phyloP scores from a whole-genome alignment of 1,140 invertebrate genomes.

The Diabrotica virgifera region DNA sequence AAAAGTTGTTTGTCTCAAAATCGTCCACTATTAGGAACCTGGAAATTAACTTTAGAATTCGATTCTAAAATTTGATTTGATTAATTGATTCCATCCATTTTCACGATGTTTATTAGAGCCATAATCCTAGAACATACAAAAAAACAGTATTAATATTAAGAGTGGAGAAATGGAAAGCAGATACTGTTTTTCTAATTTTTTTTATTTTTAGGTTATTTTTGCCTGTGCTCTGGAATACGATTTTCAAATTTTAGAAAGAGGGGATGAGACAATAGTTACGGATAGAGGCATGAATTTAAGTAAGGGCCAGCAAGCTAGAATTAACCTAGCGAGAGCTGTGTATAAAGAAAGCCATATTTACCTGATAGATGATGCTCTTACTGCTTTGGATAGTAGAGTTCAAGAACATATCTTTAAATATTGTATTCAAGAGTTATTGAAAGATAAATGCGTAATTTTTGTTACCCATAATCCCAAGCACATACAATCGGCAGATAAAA shows the following conservation, averaged over 20 bases:
- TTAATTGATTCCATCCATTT: too few species aligned
- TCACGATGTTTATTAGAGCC: too few species aligned
- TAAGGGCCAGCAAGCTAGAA: conserved; percentile 86
- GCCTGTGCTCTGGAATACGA: conserved; percentile 36
- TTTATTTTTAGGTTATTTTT: conserved; percentile 15
- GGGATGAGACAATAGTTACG: conserved; percentile 79
- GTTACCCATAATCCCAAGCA: conserved; percentile 69
- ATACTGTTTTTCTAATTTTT: too few species aligned
- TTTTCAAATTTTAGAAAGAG: conserved; percentile 40
- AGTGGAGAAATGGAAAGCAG: too few species aligned
- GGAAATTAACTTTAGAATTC: too few species aligned
- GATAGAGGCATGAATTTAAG: conserved; percentile 76
- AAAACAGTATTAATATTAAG: too few species aligned
- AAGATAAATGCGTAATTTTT: conserved; percentile 66
- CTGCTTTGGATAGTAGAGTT: conserved; percentile 79
- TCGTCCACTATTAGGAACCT: too few species aligned
- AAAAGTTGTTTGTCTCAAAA: too few species aligned
- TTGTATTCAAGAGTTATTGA: conserved; percentile 66
- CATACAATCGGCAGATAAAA: conserved; percentile 30
- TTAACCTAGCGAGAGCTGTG: conserved; percentile 83
- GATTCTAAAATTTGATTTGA: too few species aligned
- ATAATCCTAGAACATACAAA: too few species aligned
- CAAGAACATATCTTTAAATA: conserved; percentile 77
- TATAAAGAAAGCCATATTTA: conserved; percentile 78
- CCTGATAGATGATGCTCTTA: conserved; percentile 77